These are phyloP conservation scores for Drosophila seguyi DNA, from an alignment of 1,140 invertebrate species.

Conservation along the genomic window DNA sequence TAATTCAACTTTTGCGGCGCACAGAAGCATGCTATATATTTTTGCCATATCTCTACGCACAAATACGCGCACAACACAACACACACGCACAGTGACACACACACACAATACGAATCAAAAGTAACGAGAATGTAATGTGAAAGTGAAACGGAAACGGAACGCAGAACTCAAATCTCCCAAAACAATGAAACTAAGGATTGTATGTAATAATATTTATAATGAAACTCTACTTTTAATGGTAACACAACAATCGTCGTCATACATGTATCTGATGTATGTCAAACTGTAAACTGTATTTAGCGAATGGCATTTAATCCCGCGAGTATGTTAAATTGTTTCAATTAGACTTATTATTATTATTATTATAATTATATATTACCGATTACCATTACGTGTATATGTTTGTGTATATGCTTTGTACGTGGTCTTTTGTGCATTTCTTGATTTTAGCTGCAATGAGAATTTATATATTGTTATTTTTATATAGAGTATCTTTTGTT, in stretches of 20 bases:
- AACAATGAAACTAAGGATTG: slow-evolving; percentile 53
- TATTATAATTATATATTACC: slow-evolving; percentile 43
- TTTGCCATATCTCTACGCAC: slow-evolving; percentile 49
- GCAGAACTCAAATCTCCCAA: slow-evolving; percentile 63
- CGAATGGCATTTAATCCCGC: slow-evolving; percentile 77
- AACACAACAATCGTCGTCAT: slow-evolving; percentile 30
- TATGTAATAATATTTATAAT: slow-evolving; percentile 56
- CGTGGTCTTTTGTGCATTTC: slow-evolving; percentile 49
- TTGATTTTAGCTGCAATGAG: slow-evolving; percentile 57
- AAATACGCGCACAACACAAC: slow-evolving; percentile 17
- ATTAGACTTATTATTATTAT: slow-evolving; percentile 68
- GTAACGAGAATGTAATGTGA: slow-evolving; percentile 18
- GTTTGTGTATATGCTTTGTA: slow-evolving; percentile 48
- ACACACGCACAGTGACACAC: slow-evolving; percentile 4
- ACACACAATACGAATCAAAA: slow-evolving; percentile 40
- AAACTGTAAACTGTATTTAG: slow-evolving; percentile 66
- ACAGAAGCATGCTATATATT: slow-evolving; percentile 52
- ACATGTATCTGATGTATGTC: slow-evolving; percentile 42
- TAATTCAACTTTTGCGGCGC: slow-evolving; percentile 35
- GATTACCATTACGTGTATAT: slow-evolving; percentile 24
- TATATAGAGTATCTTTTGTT: slow-evolving; percentile 21
- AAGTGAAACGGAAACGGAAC: slow-evolving; percentile 11
- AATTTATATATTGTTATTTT: slow-evolving; percentile 56
- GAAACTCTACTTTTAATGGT: slow-evolving; percentile 39
- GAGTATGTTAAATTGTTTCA: slow-evolving; percentile 70